Percentiles rank a stretch among this genome's conserved stretches.
Conservation (phyloP, 2,888 invertebrate genomes). For the Erpobdella octoculata region DNA sequence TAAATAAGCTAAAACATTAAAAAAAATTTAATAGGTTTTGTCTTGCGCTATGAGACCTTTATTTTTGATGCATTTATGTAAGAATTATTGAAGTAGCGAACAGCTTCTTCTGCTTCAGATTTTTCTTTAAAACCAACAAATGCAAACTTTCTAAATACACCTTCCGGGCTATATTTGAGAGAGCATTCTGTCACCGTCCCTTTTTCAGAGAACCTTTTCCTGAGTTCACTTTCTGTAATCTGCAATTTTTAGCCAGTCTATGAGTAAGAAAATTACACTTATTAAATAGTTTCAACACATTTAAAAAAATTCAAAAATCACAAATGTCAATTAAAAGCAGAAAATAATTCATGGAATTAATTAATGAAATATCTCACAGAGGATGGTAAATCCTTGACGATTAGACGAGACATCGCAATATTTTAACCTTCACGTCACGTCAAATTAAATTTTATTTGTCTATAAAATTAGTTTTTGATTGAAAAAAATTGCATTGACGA, state of each 20-base stretch:
- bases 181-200: constrained; percentile 83
- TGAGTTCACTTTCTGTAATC: constrained; percentile 52
- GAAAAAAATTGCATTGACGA: no score
- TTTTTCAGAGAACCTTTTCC: constrained; percentile 67
- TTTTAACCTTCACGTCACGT: no score
- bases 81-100: constrained; percentile 71
- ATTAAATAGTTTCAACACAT: no score
- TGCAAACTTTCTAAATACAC: constrained; percentile 83
- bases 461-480: no score
- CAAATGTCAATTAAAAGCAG: no score
- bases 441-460: no score
- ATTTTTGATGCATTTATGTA: constrained; percentile 77
- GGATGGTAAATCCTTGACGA: constrained; percentile 82
- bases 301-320: no score
- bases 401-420: constrained; percentile 83
- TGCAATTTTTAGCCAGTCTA: no score
- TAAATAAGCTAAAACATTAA: neutral
- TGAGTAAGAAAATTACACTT: no score
- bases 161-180: constrained; percentile 81
- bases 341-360: neutral
- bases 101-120: constrained; percentile 69
- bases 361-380: constrained; percentile 59
- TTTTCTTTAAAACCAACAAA: constrained; percentile 82
- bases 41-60: constrained; percentile 52
- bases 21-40: neutral